Conservation (phyloP, 2,888 invertebrate species). For the Caenorhabditis panamensis region DNA sequence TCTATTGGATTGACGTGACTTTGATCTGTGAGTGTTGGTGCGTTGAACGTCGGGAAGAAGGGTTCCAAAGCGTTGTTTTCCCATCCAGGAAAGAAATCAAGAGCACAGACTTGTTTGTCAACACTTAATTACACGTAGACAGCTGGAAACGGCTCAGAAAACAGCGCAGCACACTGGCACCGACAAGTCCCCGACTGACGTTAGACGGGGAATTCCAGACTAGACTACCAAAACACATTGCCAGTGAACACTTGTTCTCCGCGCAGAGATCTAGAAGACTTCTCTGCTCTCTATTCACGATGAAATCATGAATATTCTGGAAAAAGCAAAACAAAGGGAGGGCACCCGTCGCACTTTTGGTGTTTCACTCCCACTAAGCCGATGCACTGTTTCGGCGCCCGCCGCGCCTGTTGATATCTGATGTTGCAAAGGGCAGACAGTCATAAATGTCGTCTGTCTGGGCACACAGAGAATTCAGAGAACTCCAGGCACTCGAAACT, state of each 20-base stretch:
- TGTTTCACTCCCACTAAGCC: no score
- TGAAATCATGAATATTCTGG: no score
- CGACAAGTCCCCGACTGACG: conserved; percentile 21
- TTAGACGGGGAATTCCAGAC: conserved; percentile 8
- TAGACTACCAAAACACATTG: conserved; percentile 29
- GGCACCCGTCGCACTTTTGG: no score
- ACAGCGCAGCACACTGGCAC: neutral
- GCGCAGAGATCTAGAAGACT: conserved; percentile 4
- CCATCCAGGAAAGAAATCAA: neutral
- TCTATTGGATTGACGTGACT: neutral
- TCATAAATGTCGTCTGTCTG: conserved; percentile 8
- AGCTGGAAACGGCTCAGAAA: conserved; percentile 16
- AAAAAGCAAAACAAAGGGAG: no score
- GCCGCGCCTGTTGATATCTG: conserved; percentile 15
- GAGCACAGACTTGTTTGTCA: conserved; percentile 30
- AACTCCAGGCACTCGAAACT: neutral
- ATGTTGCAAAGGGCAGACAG: conserved; percentile 42
- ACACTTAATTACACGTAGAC: conserved; percentile 22
- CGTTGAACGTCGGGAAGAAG: conserved; percentile 6
- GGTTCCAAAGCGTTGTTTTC: no score
- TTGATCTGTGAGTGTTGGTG: conserved; percentile 28
- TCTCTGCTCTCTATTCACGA: neutral
- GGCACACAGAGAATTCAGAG: neutral
- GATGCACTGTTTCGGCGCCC: no score
- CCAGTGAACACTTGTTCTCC: conserved; percentile 10